Base-by-base conservation (phyloP, 2,113 vertebrate species). In the Poeciliopsis prolifica region DNA sequence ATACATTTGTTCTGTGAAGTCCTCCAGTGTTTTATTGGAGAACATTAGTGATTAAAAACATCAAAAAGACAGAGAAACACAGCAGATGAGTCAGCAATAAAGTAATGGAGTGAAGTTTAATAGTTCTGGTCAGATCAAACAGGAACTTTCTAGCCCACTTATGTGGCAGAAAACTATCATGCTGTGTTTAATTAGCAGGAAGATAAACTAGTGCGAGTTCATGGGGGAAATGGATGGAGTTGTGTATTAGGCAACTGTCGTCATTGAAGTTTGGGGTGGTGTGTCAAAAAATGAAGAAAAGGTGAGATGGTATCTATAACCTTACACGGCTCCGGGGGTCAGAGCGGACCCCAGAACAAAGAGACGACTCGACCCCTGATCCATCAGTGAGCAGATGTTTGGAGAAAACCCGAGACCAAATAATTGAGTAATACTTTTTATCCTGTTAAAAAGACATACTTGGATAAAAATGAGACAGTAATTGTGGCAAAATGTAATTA, bases 351-450 rank as follows among this genome's bases (percentile, higher is more conserved):
- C 17, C 40, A 0, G 28, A 65, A 77, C 77, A 76, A 80, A 85
- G 64, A 80, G 72, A 9, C 10, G 54, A 44, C 44, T 74, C 68
- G 66, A 72, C 70, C 66, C 40, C 64, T 54, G 72, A 80, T 63
- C 78, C 68, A 68, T 80, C 72, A 71, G 70, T 70, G 78, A 86
- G 81, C 92, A 94, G 93, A 92, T 94, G 94, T 92, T 81, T 79
- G 78, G 81, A 85, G 83, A 84, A 88, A 75, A 87, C 75, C 63
- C 77, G 33, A 60, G 74, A 42, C 78, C 31, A 87, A 82, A 79
- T 89, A 87, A 93, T 91, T 91, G 86, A 93, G 91, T 91, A 93
- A 92, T 88, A 84, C 81, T 84, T 92, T 88, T 89, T 64, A 93
- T 93, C 76, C 48, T 81, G 89, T 93, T 91, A 88, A 78, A 89